Evolutionary conservation across 53 echinoderm and acorn worm species (phyloP).

Genomic region (Temnopleurus reevesii): DNA sequence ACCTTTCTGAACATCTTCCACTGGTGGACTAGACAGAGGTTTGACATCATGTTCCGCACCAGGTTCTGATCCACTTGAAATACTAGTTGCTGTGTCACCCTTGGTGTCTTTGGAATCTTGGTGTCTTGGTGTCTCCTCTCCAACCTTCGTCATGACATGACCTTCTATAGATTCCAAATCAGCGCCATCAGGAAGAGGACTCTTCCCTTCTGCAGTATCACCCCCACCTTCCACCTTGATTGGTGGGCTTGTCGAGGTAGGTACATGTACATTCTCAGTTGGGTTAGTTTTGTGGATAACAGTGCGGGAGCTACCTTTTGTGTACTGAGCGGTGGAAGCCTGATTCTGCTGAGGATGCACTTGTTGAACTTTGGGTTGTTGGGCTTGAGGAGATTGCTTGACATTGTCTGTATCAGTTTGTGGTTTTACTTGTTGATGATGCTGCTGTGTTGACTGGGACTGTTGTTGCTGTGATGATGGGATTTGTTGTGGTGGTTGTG

Average conservation of each 20-base stretch:
- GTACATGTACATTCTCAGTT: background rate
- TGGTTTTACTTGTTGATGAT: too few relatives aligned
- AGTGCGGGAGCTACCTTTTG: conserved; percentile 37
- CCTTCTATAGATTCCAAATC: background rate
- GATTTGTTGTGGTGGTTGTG: conserved; percentile 1
- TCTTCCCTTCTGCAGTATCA: background rate
- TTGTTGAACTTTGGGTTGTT: background rate
- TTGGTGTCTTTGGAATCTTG: background rate
- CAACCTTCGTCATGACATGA: background rate
- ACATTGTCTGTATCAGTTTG: too few relatives aligned
- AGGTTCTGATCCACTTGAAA: background rate
- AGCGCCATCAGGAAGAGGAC: background rate
- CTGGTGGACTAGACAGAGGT: conserved; percentile 32
- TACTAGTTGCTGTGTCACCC: conserved; percentile 45
- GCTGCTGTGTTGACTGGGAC: background rate
- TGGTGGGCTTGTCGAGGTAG: background rate
- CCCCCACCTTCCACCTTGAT: background rate
- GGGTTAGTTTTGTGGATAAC: background rate
- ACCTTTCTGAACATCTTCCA: background rate
- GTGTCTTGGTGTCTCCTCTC: too few relatives aligned
- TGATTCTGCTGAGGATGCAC: background rate
- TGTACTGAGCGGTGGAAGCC: background rate
- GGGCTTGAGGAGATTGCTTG: too few relatives aligned
- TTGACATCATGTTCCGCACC: background rate
- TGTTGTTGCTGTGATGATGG: background rate